Conservation (phyloP, 2,888 invertebrate species). For the Erebia palarica region DNA sequence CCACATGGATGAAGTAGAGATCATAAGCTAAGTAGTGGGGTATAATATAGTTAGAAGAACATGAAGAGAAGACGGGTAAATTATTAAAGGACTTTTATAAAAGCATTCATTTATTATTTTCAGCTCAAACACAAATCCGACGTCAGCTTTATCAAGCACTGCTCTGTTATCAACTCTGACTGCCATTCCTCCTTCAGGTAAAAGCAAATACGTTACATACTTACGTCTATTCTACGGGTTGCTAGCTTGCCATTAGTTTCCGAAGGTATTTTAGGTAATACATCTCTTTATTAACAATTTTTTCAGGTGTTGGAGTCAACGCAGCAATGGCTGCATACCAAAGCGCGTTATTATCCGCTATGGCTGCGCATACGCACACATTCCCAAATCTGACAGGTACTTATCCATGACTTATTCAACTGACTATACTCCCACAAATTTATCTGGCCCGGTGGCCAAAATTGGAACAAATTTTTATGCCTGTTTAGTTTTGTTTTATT, state of each 20-base stretch:
- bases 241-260: background rate
- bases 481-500: too few relatives aligned
- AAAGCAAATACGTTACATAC: conserved; percentile 22
- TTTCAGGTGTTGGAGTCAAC: conserved; percentile 70
- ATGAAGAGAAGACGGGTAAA: background rate
- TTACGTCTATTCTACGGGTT: too few relatives aligned
- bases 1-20: too few relatives aligned
- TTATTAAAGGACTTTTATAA: too few relatives aligned
- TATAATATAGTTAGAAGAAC: too few relatives aligned
- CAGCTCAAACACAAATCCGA: conserved; percentile 65
- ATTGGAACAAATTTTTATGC: too few relatives aligned
- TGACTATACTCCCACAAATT: too few relatives aligned
- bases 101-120: conserved; percentile 39
- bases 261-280: background rate
- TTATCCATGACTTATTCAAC: too few relatives aligned
- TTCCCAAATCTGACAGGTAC: conserved; percentile 70
- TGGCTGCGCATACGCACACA: conserved; percentile 78
- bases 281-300: background rate
- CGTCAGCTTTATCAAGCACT: conserved; percentile 66
- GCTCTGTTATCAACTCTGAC: conserved; percentile 74
- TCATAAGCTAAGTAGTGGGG: too few relatives aligned
- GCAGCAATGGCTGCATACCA: conserved; percentile 81
- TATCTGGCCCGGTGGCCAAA: too few relatives aligned
- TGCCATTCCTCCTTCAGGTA: conserved; percentile 74
- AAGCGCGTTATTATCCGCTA: conserved; percentile 76